Conservation (phyloP, 2,888 invertebrate species). For the Trachelus troglodyta region DNA sequence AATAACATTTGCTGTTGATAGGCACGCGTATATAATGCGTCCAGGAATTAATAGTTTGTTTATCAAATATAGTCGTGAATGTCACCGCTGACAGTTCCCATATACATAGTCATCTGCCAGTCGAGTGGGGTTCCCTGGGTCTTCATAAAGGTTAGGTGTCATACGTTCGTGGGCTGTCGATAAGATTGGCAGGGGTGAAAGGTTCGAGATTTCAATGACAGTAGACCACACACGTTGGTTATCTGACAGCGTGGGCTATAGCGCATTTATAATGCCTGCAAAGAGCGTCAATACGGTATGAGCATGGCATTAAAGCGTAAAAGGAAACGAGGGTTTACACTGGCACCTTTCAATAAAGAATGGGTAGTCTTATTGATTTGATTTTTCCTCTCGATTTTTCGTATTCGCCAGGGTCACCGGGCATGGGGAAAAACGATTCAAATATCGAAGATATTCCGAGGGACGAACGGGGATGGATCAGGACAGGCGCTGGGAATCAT, state of each 20-base stretch:
- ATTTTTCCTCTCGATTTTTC: background rate
- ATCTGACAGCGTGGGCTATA: background rate
- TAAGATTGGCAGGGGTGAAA: background rate
- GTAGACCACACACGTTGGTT: background rate
- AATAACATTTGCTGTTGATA: background rate
- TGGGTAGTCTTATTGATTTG: background rate
- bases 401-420: background rate
- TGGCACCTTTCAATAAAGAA: background rate
- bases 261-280: background rate
- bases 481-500: background rate
- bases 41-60: background rate
- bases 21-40: background rate
- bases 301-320: background rate
- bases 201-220: background rate
- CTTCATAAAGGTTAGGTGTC: background rate
- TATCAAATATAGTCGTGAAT: background rate
- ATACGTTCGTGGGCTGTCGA: background rate
- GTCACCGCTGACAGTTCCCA: background rate
- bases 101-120: background rate
- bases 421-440: background rate
- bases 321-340: background rate
- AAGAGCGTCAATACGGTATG: background rate
- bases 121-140: background rate
- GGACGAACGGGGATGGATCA: background rate
- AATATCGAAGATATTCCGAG: background rate